Evolutionary conservation across 1,140 invertebrate genomes (phyloP), one percentile per base, ranked within the genome.

Genomic region (Temnothorax curvispinosus): DNA sequence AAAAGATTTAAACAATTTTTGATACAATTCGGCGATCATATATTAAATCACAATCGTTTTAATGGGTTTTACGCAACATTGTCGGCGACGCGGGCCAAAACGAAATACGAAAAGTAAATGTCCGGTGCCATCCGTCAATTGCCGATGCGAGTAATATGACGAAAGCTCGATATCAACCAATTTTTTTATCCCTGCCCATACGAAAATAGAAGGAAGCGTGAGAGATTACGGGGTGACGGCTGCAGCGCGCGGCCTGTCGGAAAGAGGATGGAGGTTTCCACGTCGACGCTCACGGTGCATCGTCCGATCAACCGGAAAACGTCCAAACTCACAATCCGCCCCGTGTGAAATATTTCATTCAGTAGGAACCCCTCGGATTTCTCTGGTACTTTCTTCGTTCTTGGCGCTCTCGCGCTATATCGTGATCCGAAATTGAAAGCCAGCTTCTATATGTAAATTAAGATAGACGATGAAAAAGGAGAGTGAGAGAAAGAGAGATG

Each of bases 221-320:
- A 87, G 87, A 87, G 89, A 90, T 87, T 87, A 85, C 74, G 74
- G 77, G 80, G 74, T 80, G 88, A 90, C 88, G 88, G 78, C 65
- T 87, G 88, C 44, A 69, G 67, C 87, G 67, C 87, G 67, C 88
- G 88, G 75, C 86, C 87, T 85, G 87, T 91, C 91, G 91, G 88
- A 93, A 92, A 91, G 91, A 92, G 91, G 91, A 93, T 93, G 84
- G 90, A 93, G 89, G 88, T 94, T 94, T 94, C 91, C 93, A 91
- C 91, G 87, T 91, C 90, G 84, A 44, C 87, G 92, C 90, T 88
- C 91, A 89, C 91, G 78, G 86, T 90, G 91, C 93, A 92, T 92
- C 90, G 89, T 80, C 91, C 92, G 92, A 94, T 94, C 93, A 94
- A 88, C 90, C 92, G 91, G 87, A 94, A 94, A 94, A 93, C 92